These are phyloP conservation scores for roundworm (Caenorhabditis elegans) DNA, from an alignment of 1,140 invertebrate genomes.

Conservation along the genomic window WBcel235 BX284602.5:8198501-8199000, in stretches of 20 bases:
- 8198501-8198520: background rate
- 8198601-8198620: background rate
- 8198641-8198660: too few relatives aligned
- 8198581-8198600: background rate
- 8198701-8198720: background rate
- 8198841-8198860: background rate
- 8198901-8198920: too few relatives aligned
- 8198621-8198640: too few relatives aligned
- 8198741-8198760: background rate
- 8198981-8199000: too few relatives aligned
- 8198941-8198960: too few relatives aligned
- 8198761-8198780: background rate
- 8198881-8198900: constrained; percentile 45
- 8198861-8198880: constrained; percentile 25
- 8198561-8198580: background rate
- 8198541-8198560: too few relatives aligned
- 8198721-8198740: too few relatives aligned
- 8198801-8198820: constrained; percentile 8
- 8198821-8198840: constrained; percentile 40
- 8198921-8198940: too few relatives aligned
- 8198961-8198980: too few relatives aligned
- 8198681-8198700: background rate
- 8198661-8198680: too few relatives aligned
- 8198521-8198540: background rate
- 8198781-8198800: background rate